phyloP scores from a whole-genome alignment of 2,888 invertebrate genomes.

The Sinopyrophorus schimmeli region DNA sequence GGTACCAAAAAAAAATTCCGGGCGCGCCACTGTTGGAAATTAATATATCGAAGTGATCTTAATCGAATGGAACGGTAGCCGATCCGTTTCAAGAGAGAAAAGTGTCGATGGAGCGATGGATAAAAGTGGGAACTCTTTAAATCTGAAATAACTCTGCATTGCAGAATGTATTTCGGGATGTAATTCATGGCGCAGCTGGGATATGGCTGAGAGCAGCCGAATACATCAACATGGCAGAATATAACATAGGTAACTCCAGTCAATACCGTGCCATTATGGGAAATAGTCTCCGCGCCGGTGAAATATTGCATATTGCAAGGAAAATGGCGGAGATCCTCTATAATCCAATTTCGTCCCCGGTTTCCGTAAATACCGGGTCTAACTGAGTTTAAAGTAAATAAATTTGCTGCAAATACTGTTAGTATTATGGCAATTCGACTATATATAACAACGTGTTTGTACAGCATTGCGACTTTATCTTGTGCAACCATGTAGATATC shows the following conservation, averaged over 20 bases:
- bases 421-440: conserved; percentile 44
- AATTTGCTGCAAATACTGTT: conserved; percentile 43
- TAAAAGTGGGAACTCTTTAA: conserved; percentile 28
- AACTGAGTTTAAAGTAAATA: conserved; percentile 45
- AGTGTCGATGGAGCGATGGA: conserved; percentile 13
- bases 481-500: conserved; percentile 33
- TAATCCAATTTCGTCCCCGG: conserved; percentile 44
- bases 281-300: conserved; percentile 40
- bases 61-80: conserved; percentile 5
- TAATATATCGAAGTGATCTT: too few species aligned
- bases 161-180: conserved; percentile 28
- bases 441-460: conserved; percentile 40
- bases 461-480: conserved; percentile 39
- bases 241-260: conserved; percentile 30
- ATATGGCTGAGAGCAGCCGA: conserved; percentile 27
- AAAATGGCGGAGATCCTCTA: conserved; percentile 38
- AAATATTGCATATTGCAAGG: conserved; percentile 45
- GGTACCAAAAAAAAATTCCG: too few species aligned
- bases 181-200: conserved; percentile 36
- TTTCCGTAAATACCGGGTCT: conserved; percentile 41
- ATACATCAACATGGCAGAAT: conserved; percentile 31
- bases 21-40: too few species aligned
- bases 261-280: conserved; percentile 33
- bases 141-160: conserved; percentile 33
- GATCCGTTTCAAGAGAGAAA: conserved; percentile 4